Evolutionary conservation across 64 coral and sea anemone species (phyloP), one percentile per base, ranked within the genome.

Genomic region (Pocillopora damicornis): DNA sequence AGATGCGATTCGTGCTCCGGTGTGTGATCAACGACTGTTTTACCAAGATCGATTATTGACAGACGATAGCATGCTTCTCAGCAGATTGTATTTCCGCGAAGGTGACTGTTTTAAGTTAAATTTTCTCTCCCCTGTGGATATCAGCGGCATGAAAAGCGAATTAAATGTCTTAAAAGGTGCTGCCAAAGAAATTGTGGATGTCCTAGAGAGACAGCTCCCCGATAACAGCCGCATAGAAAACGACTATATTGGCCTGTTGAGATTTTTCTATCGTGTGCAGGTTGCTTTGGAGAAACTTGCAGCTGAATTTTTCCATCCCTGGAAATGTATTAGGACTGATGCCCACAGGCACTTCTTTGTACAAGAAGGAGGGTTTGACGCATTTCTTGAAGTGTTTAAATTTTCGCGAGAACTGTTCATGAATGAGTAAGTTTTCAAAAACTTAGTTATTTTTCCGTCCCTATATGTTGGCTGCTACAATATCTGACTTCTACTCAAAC

Each of bases 311-410:
- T 97, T 97, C 75, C 77, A 90, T 75, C 94, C 94, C 0, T 97
- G 94, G 94, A 97, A 97, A 60, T 90, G 67, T 35, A 57, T 74
- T 6, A 69, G 11, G 15, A 83, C 94, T 1, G 88, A 90, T 20
- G 91, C 94, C 13, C 88, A 97, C 42, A 79, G 94, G 67, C 94
- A 97, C 68, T 97, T 90, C 36, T 97, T 97, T 89, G 94, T 97
- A n/a, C 94, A 97, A 83, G 91, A 93, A 79, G 94, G 94, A 73
- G 91, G 87, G 38, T 97, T 97, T 93, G 94, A 93, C 72, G 42
- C 81, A 14, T 97, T 97, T 34, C 68, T 97, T 69, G 88, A 93
- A 30, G 83, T 97, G 9, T 93, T 97, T 63, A 97, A 87, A 73
- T 97, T 97, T 76, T 90, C 94, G 13, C 76, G 79, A 51, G 62